phyloP scores from a whole-genome alignment of 2,888 invertebrate genomes.

The Acleris emargana region DNA sequence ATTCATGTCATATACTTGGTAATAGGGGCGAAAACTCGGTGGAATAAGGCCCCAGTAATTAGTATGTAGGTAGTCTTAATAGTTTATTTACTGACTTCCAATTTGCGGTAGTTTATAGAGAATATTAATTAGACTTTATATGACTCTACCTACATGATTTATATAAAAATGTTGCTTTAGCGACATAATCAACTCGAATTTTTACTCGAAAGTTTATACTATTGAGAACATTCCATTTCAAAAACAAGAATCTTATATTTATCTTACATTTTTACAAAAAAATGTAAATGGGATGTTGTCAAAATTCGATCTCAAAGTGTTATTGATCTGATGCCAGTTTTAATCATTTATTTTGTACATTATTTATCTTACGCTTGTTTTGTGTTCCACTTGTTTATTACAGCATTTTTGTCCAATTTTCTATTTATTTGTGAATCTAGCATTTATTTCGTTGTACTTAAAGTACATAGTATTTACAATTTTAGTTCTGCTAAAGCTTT shows the following conservation, averaged over 20 bases:
- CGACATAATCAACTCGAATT: background rate
- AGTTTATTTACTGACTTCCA: background rate
- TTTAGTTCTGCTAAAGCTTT: conserved; percentile 52
- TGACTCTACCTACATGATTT: background rate
- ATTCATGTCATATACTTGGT: too few species aligned
- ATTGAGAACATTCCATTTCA: background rate
- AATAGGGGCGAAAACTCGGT: too few species aligned
- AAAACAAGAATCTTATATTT: too few species aligned
- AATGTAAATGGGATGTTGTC: too few species aligned
- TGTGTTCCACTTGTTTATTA: conserved; percentile 4
- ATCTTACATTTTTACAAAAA: background rate
- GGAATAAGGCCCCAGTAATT: background rate
- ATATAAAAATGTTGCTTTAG: background rate
- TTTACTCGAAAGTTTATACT: background rate
- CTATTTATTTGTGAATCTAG: conserved; percentile 30
- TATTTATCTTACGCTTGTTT: conserved; percentile 19
- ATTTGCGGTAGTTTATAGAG: background rate
- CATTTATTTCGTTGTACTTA: conserved; percentile 22
- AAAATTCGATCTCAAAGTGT: background rate
- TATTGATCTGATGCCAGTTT: background rate
- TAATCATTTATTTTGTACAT: background rate
- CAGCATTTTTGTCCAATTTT: conserved; percentile 7
- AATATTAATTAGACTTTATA: background rate
- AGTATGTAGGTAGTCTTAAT: background rate
- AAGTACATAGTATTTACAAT: conserved; percentile 34